Conservation (phyloP, 2,888 invertebrate genomes). For the Drosophila birchii region DNA sequence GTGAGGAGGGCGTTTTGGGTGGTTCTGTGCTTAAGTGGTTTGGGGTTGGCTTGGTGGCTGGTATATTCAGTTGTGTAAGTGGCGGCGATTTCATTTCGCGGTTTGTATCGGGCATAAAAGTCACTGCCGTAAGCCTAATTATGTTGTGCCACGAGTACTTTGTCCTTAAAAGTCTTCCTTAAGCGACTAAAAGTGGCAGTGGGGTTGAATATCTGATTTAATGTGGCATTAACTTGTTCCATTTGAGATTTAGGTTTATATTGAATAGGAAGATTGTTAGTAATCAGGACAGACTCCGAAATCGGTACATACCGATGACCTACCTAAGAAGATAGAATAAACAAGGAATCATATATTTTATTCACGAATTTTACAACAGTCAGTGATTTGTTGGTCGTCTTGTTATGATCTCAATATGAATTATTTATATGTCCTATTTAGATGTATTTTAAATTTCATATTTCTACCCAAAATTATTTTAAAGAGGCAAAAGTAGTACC, state of each 20-base stretch:
- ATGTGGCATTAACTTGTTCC: slow-evolving; percentile 64
- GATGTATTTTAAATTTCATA: neutral
- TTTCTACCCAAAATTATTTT: neutral
- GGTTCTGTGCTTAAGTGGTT: neutral
- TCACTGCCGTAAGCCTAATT: slow-evolving; percentile 77
- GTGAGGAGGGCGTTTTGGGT: slow-evolving; percentile 9
- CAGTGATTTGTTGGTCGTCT: no score
- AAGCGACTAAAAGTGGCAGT: slow-evolving; percentile 11
- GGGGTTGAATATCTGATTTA: slow-evolving; percentile 30
- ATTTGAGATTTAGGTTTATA: slow-evolving; percentile 1
- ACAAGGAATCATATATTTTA: no score
- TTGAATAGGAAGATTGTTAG: neutral
- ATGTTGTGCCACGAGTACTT: slow-evolving; percentile 71
- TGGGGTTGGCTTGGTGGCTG: slow-evolving; percentile 6
- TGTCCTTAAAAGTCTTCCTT: slow-evolving; percentile 59
- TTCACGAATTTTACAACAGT: no score
- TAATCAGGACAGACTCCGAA: neutral
- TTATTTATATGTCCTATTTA: no score
- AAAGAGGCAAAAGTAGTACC: no score
- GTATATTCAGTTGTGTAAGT: slow-evolving; percentile 24
- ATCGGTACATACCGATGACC: no score
- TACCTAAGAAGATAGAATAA: no score
- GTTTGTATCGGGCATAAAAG: slow-evolving; percentile 59
- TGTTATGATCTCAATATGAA: neutral
- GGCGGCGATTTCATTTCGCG: slow-evolving; percentile 53